A percentile compares a stretch with the other conserved stretches of the same genome.
These are phyloP conservation scores for Grallaria varia DNA, from an alignment of 2,113 vertebrate species.

Conservation along the genomic window DNA sequence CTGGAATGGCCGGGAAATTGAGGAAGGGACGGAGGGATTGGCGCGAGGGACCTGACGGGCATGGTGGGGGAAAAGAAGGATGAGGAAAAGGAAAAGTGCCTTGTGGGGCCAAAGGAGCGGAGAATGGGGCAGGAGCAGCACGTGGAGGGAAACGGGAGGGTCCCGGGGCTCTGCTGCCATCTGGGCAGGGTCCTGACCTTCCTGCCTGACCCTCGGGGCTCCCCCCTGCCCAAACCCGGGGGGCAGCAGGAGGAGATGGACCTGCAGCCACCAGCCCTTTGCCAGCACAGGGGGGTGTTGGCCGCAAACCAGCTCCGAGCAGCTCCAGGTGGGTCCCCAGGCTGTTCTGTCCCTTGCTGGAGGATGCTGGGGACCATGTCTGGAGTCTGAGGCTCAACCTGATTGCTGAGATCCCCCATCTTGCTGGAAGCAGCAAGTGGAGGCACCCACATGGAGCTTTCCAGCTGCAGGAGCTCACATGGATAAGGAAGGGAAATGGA, in stretches of 20 bases:
- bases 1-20: not conserved
- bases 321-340: rapidly evolving
- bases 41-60: not conserved
- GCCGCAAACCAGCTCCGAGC: not conserved
- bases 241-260: not conserved
- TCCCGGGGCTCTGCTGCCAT: rapidly evolving
- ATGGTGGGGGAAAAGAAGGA: rapidly evolving
- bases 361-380: rapidly evolving
- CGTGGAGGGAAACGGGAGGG: not conserved
- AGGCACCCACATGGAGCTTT: not conserved
- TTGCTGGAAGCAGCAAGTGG: not conserved
- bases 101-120: not conserved
- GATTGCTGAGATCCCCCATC: not conserved
- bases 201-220: not conserved
- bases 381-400: not conserved
- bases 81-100: not conserved
- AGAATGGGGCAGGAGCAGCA: not conserved
- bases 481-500: not conserved
- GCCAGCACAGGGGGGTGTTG: rapidly evolving
- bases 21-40: rapidly evolving
- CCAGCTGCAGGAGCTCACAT: not conserved
- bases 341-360: not conserved
- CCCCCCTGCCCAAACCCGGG: rapidly evolving
- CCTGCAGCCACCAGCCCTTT: rapidly evolving
- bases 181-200: not conserved